A percentile compares a stretch with the other conserved stretches of the same genome.
Conservation (phyloP, 2,113 vertebrate genomes). For the Oostethus manadensis region DNA sequence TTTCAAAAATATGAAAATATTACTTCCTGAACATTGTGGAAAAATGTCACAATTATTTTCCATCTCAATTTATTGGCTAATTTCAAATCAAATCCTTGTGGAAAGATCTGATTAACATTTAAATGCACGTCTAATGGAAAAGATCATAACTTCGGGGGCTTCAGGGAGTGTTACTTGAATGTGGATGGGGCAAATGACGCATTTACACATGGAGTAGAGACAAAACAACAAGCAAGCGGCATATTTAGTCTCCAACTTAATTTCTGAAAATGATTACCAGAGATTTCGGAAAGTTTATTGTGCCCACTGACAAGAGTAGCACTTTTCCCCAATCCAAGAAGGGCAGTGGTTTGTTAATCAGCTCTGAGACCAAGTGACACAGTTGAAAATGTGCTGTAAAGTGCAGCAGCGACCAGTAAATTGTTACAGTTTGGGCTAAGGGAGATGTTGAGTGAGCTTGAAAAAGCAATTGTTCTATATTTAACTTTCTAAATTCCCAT, state of each 20-base stretch:
- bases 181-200: conserved; percentile 46
- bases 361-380: background rate
- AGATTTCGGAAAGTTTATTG: conserved; percentile 15
- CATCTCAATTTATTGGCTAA: background rate
- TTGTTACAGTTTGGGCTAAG: too few relatives aligned
- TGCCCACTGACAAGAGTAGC: conserved; percentile 3
- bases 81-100: background rate
- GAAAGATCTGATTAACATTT: conserved; percentile 9
- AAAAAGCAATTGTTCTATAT: background rate
- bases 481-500: background rate
- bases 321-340: background rate
- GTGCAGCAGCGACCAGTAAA: background rate
- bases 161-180: conserved; percentile 28
- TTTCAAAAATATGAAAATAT: too few relatives aligned
- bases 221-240: conserved; percentile 42
- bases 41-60: background rate
- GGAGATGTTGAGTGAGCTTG: too few relatives aligned
- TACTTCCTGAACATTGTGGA: too few relatives aligned
- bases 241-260: conserved; percentile 9
- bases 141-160: conserved; percentile 50
- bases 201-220: conserved; percentile 32
- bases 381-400: background rate
- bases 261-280: conserved; percentile 31
- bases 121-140: conserved; percentile 20
- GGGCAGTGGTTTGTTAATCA: conserved; percentile 2